Evolutionary conservation across 2,113 vertebrate genomes (phyloP).

Genomic region (Hydropotes inermis): DNA sequence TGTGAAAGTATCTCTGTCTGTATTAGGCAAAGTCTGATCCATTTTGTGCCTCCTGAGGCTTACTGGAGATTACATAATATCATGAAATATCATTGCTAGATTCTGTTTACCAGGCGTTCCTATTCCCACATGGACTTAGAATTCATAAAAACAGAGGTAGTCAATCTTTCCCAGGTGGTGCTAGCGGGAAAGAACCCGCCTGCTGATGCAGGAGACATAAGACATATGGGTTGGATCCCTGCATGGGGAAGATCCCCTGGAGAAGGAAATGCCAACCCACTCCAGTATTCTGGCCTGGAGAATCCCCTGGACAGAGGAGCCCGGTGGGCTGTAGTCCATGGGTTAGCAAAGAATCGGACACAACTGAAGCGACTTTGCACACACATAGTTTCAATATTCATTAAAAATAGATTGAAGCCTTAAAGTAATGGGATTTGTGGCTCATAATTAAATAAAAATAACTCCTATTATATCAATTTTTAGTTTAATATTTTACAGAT

Average conservation of each 20-base stretch:
- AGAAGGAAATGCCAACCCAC: background rate
- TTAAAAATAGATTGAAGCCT: background rate
- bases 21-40: background rate
- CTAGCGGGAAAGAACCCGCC: background rate
- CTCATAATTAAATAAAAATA: background rate
- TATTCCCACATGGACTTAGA: background rate
- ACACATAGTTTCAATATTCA: background rate
- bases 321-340: fast-evolving
- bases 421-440: background rate
- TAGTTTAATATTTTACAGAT: background rate
- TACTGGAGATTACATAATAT: background rate
- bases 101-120: background rate
- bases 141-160: background rate
- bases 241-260: background rate
- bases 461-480: background rate
- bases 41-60: background rate
- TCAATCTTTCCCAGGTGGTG: background rate
- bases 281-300: background rate
- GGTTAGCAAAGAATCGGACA: background rate
- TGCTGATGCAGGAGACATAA: background rate
- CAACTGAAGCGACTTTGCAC: background rate
- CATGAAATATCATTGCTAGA: background rate
- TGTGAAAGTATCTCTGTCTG: background rate
- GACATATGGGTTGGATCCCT: background rate
- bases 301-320: background rate